Conservation (phyloP, 2,888 invertebrate genomes). For the Ichneumoninae sp. region DNA sequence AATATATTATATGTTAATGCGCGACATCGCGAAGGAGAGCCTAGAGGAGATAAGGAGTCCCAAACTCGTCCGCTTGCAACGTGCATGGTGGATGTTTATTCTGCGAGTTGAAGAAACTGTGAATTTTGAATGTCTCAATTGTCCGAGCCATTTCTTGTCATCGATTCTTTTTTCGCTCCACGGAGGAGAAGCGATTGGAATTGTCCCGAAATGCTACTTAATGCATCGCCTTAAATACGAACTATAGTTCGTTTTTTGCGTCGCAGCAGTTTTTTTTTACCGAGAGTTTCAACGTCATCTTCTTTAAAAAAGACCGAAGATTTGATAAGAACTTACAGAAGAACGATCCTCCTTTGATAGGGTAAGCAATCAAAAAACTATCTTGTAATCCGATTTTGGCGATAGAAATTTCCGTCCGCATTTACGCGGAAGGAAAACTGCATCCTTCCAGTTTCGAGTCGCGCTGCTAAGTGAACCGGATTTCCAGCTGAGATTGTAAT, state of each 20-base stretch:
- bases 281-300: not conserved
- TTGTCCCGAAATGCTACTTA: not conserved
- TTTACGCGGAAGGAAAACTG: constrained; percentile 7
- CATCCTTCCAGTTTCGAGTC: constrained; percentile 25
- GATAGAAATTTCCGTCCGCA: not conserved
- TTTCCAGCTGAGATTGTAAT: constrained; percentile 63
- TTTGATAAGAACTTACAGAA: not conserved
- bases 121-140: not conserved
- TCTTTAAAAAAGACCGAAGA: not conserved
- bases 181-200: not conserved
- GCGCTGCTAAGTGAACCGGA: constrained; percentile 52
- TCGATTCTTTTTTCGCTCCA: not conserved
- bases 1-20: constrained; percentile 80
- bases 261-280: not conserved
- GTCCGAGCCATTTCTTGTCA: not conserved
- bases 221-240: too few relatives aligned
- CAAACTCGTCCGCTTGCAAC: not conserved
- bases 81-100: not conserved
- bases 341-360: not conserved
- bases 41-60: constrained; percentile 50
- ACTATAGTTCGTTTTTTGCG: too few relatives aligned
- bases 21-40: constrained; percentile 48
- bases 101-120: not conserved
- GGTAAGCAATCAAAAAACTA: not conserved
- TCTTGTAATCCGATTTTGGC: constrained; percentile 31